These are phyloP conservation scores for Procavia capensis DNA, from an alignment of 2,113 vertebrate species.

Conservation along the genomic window DNA sequence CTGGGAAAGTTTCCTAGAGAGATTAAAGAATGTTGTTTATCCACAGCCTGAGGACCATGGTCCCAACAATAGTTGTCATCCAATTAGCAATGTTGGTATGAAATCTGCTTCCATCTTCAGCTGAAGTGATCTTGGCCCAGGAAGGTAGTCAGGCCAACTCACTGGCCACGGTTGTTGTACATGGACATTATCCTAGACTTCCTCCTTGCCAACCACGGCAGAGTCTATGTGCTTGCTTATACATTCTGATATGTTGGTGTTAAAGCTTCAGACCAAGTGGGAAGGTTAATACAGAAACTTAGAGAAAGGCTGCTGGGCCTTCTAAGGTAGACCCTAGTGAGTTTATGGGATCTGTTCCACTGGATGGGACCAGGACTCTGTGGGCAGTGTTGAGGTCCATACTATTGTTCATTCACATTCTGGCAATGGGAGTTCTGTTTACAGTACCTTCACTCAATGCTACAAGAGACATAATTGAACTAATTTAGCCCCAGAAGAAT, in stretches of 20 bases:
- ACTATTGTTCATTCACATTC: neutral
- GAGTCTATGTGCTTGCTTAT: neutral
- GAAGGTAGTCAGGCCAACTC: neutral
- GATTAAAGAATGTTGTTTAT: neutral
- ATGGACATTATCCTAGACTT: neutral
- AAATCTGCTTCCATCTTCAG: neutral
- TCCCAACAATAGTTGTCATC: neutral
- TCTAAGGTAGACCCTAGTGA: neutral
- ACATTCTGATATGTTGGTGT: neutral
- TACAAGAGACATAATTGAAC: neutral
- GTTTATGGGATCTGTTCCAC: neutral
- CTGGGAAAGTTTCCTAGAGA: neutral
- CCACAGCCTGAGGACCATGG: neutral
- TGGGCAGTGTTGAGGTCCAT: neutral
- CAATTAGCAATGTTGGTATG: neutral
- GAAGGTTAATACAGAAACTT: neutral
- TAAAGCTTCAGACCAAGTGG: neutral
- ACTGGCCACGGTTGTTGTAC: neutral
- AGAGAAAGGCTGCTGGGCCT: neutral
- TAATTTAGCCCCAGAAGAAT: neutral
- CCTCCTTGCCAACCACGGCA: neutral
- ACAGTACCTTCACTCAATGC: neutral
- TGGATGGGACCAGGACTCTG: neutral
- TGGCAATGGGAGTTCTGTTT: neutral
- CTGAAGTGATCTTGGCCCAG: neutral